Evolutionary conservation across 2,113 vertebrate genomes (phyloP).

Genomic region (Pygathrix nemaeus): DNA sequence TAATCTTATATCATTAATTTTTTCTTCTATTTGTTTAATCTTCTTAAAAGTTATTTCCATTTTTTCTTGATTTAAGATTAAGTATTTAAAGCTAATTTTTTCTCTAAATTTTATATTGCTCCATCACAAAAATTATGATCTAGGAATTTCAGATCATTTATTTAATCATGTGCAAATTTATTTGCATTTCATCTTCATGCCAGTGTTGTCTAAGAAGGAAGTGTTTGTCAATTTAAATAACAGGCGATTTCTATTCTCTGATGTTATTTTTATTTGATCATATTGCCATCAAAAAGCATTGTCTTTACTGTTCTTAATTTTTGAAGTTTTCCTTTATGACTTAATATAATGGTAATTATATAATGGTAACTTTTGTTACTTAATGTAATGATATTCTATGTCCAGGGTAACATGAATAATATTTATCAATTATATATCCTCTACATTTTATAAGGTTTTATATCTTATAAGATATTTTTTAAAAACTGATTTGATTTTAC

Average conservation of each 20-base stretch:
- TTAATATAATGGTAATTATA: background rate
- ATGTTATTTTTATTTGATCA: background rate
- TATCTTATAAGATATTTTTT: background rate
- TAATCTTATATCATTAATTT: background rate
- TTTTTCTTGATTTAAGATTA: background rate
- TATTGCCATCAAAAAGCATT: background rate
- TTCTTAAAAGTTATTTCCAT: background rate
- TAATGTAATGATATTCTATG: background rate
- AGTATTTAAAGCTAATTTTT: background rate
- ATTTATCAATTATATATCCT: background rate
- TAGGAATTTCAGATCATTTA: background rate
- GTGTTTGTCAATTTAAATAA: no score
- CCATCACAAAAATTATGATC: background rate
- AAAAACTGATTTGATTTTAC: background rate
- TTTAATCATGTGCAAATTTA: background rate
- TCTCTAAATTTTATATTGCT: background rate
- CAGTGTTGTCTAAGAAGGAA: background rate
- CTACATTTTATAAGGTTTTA: background rate
- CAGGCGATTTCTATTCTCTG: background rate
- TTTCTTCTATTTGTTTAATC: background rate
- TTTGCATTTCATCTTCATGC: background rate
- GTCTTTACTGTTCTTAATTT: background rate
- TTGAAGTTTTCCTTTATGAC: background rate
- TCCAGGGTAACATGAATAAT: background rate
- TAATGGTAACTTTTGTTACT: background rate